Evolutionary conservation across 1,140 invertebrate species (phyloP).

Genomic region (Anthonomus grandis): DNA sequence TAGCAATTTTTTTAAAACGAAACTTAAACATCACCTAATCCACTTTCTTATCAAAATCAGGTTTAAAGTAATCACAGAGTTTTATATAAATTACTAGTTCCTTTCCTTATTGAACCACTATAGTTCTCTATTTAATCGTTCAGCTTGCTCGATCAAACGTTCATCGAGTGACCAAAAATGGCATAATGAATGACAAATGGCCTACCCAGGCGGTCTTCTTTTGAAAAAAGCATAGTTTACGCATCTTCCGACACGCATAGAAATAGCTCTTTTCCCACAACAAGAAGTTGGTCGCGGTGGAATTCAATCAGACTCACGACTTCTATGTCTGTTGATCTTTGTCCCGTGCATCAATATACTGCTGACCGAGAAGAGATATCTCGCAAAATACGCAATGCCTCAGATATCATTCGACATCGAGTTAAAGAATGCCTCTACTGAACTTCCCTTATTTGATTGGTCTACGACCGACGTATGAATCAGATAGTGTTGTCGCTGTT

Average conservation of each 20-base stretch:
- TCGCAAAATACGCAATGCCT: conserved; percentile 22
- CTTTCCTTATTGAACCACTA: no score
- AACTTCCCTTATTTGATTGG: conserved; percentile 16
- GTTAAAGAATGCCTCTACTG: conserved; percentile 15
- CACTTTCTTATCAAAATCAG: no score
- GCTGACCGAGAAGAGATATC: conserved; percentile 25
- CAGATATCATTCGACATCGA: conserved; percentile 28
- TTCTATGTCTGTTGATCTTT: conserved; percentile 25
- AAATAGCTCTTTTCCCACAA: conserved; percentile 5
- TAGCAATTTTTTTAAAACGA: no score
- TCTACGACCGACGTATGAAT: conserved; percentile 18
- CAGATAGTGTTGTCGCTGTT: conserved; percentile 14
- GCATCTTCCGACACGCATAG: conserved; percentile 6
- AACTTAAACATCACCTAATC: no score
- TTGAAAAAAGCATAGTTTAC: neutral
- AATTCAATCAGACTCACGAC: conserved; percentile 26
- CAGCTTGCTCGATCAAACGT: no score
- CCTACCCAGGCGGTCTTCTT: neutral
- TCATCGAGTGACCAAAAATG: no score
- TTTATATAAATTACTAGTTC: no score
- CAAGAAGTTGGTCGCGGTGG: no score
- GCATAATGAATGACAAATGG: no score
- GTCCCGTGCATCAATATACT: conserved; percentile 20
- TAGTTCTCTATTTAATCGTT: no score
- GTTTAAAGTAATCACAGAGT: no score